Base-by-base conservation (phyloP, 2,113 vertebrate species). In the Lipotes vexillifer region DNA sequence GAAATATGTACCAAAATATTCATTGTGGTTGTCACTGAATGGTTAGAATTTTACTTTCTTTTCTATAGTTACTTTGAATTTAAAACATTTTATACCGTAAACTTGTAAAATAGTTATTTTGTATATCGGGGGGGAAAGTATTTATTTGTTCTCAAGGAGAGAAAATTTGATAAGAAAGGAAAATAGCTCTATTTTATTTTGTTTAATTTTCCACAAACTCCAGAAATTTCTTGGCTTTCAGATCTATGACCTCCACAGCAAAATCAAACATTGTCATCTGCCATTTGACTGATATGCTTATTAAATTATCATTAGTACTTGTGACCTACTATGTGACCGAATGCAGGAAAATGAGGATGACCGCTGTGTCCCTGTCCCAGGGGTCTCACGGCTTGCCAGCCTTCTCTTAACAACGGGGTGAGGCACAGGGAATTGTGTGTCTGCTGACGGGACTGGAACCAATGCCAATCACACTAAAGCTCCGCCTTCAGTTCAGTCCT, bases 231-330 rank as follows among this genome's bases (percentile, higher is more conserved):
- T 52, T 46, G 80, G 86, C 84, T 95, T 80, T 69, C 74, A 49
- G 63, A 69, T 83, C 95, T 87, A 44, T 1, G 6, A 27, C 80
- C 17, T n/a, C 90, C n/a, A 8, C 0, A 1, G 87, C 44, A 81
- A 78, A 86, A 92, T 78, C 83, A 88, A 88, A 96, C 49, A 1
- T 33, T 97, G 88, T 85, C 90, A 82, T 94, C 57, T 65, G 88
- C 81, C 17, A 4, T 59, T 81, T 17, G 84, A 84, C 57, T 36
- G 75, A 55, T 61, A 77, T 55, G 93, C 77, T 84, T 93, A 84
- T 97, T 97, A 95, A 95, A 88, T 90, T n/a, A 83, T 84, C 96
- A 71, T 88, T 77, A 90, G 90, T 10, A 57, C 31, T 18, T 85
- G 59, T 95, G 97, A 59, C 80, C 90, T 65, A 57, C 90, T 57